Percentiles rank a stretch among this genome's conserved stretches.
Conservation (phyloP, 2,888 invertebrate genomes). For the Mythimna lalbum region DNA sequence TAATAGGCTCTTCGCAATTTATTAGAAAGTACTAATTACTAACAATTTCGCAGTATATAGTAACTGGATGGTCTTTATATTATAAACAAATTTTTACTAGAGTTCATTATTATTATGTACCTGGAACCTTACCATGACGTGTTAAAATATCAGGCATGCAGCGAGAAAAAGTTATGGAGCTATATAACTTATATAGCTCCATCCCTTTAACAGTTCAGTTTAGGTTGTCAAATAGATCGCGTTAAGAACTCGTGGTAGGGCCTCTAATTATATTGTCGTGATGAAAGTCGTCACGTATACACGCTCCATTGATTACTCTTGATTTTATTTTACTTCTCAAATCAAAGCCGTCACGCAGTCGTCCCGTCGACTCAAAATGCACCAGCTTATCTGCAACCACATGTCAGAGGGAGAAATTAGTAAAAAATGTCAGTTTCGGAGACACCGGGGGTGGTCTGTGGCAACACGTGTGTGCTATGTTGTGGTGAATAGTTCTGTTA, state of each 20-base stretch:
- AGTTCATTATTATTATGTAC: too few relatives aligned
- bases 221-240: too few relatives aligned
- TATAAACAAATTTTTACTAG: neutral
- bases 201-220: too few relatives aligned
- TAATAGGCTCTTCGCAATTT: too few relatives aligned
- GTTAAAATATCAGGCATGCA: too few relatives aligned
- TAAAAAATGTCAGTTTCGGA: slow-evolving; percentile 72
- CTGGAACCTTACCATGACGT: neutral
- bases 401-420: slow-evolving; percentile 81
- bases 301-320: neutral
- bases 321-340: neutral
- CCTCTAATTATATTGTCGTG: neutral
- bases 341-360: slow-evolving; percentile 66
- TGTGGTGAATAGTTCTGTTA: slow-evolving; percentile 52
- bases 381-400: slow-evolving; percentile 82
- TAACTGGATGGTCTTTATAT: neutral
- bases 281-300: neutral
- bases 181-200: too few relatives aligned
- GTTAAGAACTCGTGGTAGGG: too few relatives aligned
- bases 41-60: neutral
- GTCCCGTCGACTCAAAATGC: slow-evolving; percentile 69
- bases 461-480: slow-evolving; percentile 62
- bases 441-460: slow-evolving; percentile 78
- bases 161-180: too few relatives aligned
- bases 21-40: neutral